Evolutionary conservation across 2,888 invertebrate species (phyloP), one percentile per base, ranked within the genome.

Genomic region (Tinea trinotella): DNA sequence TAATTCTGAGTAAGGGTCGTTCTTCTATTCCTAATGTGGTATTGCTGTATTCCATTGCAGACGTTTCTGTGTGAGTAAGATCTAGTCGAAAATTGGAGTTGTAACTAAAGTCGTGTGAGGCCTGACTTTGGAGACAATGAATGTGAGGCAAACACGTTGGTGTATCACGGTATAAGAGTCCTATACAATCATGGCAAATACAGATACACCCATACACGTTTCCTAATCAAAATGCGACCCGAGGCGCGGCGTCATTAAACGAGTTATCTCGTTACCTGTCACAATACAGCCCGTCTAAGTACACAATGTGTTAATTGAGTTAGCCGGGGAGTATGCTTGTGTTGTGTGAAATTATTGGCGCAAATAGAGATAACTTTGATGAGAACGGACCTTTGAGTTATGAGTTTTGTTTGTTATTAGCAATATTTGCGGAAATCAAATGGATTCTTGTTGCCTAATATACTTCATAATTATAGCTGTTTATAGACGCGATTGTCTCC

Each of bases 221-320:
- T 58, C 54, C 60, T 64, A 62, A 67, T 70, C 61, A 65, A 62
- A 60, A 62, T 62, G 59, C 62, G 60, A 57, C 57, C 55, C 59
- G 57, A 54, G 57, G 57, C 54, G 54, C 44, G 56, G 36, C 56
- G 61, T 66, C 62, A 65, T 67, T 66, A 66, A 66, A 63, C 60
- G 62, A 65, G 66, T 67, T 69, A 68, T 66, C 67, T 70, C 59
- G 63, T 67, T 65, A 67, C 64, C 65, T 68, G 70, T 64, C 65
- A 69, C 66, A 62, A 61, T 60, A 59, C 59, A 56, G 56, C 54
- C 53, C 40, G 53, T 53, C 56, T 53, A 65, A 64, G 65, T 64
- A 68, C 66, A 66, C 65, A 65, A 57, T 57, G 60, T 54, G 19
- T 46, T 46, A 46, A 69, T 69, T 68, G 62, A 64, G 64, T 69